Conservation (phyloP, 2,888 invertebrate genomes). For the Artemia sinica region DNA sequence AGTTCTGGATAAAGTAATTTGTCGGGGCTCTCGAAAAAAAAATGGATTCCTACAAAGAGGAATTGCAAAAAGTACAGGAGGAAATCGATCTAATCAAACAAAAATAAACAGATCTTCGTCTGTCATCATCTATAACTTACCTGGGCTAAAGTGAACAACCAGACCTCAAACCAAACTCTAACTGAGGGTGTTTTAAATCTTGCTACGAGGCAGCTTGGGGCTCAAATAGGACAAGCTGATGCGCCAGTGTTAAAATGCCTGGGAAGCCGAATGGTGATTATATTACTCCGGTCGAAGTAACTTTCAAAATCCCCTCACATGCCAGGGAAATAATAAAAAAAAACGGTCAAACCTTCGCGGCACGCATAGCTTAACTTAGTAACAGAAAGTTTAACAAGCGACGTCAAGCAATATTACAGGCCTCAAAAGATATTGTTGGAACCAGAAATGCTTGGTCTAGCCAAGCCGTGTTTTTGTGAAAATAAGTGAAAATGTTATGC, state of each 20-base stretch:
- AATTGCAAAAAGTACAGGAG: conserved; percentile 6
- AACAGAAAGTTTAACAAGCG: conserved; percentile 2
- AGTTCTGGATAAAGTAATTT: conserved; percentile 4
- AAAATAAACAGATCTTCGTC: background rate
- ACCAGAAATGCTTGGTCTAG: background rate
- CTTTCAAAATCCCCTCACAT: background rate
- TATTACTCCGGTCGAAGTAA: conserved; percentile 7
- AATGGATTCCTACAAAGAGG: background rate
- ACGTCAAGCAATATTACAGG: background rate
- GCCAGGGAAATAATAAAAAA: background rate
- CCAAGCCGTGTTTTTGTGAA: conserved; percentile 9
- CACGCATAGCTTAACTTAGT: background rate
- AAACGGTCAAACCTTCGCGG: background rate
- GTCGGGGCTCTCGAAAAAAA: background rate
- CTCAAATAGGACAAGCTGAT: background rate
- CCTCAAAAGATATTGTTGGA: conserved; percentile 2
- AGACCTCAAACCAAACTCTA: background rate
- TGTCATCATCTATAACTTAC: background rate
- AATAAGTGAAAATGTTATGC: background rate
- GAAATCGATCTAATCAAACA: background rate
- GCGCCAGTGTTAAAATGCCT: background rate
- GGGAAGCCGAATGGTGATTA: background rate
- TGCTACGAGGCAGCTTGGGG: conserved; percentile 7
- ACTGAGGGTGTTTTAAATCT: background rate
- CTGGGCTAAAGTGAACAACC: conserved; percentile 10